Evolutionary conservation across 2,113 vertebrate genomes (phyloP).

Genomic region (Lophius piscatorius): DNA sequence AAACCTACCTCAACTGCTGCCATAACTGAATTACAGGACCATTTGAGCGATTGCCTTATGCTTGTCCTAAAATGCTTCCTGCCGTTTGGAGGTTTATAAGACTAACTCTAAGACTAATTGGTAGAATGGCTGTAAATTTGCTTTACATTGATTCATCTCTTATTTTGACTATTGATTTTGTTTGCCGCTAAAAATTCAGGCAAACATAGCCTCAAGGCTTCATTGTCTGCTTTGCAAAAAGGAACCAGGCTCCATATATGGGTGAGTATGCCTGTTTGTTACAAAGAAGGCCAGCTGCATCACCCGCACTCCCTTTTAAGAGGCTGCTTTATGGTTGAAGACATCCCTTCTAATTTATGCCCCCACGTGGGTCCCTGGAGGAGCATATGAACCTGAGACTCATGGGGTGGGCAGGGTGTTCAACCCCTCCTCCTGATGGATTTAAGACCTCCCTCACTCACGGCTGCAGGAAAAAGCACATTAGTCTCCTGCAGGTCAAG

Average conservation of each 20-base stretch:
- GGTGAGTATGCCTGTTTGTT: slow-evolving; percentile 44
- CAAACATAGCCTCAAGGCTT: neutral
- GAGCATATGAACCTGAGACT: slow-evolving; percentile 61
- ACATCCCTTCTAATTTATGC: slow-evolving; percentile 74
- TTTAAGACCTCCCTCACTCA: slow-evolving; percentile 42
- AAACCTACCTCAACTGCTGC: slow-evolving; percentile 31
- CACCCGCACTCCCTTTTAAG: slow-evolving; percentile 60
- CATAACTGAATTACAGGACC: slow-evolving; percentile 56
- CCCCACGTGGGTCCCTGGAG: slow-evolving; percentile 59
- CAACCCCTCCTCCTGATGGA: slow-evolving; percentile 22
- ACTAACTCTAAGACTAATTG: neutral
- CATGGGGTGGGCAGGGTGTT: slow-evolving; percentile 53
- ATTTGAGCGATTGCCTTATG: slow-evolving; percentile 41
- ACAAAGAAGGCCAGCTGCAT: slow-evolving; percentile 65
- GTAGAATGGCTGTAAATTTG: slow-evolving; percentile 30
- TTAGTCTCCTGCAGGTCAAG: slow-evolving; percentile 49
- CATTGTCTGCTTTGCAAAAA: slow-evolving; percentile 22
- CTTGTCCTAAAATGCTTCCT: slow-evolving; percentile 42
- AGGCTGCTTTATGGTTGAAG: slow-evolving; percentile 66
- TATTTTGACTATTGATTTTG: neutral
- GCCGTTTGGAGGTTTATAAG: slow-evolving; percentile 26
- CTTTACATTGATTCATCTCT: slow-evolving; percentile 41
- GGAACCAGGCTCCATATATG: slow-evolving; percentile 55
- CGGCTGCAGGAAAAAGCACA: slow-evolving; percentile 32
- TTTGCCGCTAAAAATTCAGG: neutral